Evolutionary conservation across 2,888 invertebrate species (phyloP).

Genomic region (Thymelicus lineola): DNA sequence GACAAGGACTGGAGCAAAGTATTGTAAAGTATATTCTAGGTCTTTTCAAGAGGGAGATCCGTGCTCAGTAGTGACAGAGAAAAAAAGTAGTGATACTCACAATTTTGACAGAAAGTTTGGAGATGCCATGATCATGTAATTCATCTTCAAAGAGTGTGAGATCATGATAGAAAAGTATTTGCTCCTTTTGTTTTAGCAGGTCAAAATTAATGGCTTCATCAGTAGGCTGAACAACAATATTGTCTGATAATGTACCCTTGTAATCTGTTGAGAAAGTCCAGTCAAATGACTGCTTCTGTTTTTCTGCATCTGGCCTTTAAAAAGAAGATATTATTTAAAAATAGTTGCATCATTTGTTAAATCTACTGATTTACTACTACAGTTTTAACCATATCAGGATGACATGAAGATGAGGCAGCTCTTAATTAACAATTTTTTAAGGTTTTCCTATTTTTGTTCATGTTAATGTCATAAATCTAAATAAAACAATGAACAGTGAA

Average conservation of each 20-base stretch:
- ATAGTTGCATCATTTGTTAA: background rate
- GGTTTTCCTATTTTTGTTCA: too few species aligned
- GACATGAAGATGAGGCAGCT: too few species aligned
- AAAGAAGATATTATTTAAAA: conserved; percentile 32
- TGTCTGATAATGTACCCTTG: conserved; percentile 90
- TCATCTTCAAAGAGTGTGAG: conserved; percentile 98
- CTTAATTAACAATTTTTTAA: too few species aligned
- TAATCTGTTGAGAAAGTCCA: conserved; percentile 99
- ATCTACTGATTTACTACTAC: too few species aligned
- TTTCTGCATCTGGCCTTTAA: conserved; percentile 89
- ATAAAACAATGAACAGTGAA: background rate
- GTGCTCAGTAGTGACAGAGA: too few species aligned
- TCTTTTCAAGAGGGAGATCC: too few species aligned
- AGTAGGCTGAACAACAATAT: conserved; percentile 86
- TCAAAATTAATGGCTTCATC: conserved; percentile 94
- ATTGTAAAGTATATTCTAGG: too few species aligned
- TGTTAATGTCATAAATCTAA: too few species aligned
- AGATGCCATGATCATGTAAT: conserved; percentile 98
- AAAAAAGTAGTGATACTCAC: conserved; percentile 83
- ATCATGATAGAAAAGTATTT: conserved; percentile 97
- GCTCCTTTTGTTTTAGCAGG: conserved; percentile 94
- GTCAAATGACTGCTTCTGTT: conserved; percentile 95
- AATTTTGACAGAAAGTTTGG: conserved; percentile 96
- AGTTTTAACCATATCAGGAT: too few species aligned
- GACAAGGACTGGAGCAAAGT: too few species aligned